phyloP scores from a whole-genome alignment of 1,140 invertebrate genomes.

The Ceratoteleas bidentatus region DNA sequence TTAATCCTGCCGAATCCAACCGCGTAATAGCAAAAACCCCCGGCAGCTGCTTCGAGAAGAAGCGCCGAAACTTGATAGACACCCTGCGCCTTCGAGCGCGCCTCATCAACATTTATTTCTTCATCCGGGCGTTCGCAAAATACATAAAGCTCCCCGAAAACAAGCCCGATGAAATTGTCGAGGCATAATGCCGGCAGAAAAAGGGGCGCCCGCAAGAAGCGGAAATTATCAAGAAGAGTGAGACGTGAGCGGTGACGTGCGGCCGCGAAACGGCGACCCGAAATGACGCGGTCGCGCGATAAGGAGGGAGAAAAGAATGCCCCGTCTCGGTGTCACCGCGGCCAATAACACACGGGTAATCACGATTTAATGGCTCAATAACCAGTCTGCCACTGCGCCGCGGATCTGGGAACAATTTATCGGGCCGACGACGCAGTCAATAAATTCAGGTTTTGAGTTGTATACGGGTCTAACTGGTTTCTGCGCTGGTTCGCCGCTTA shows the following conservation, averaged over 20 bases:
- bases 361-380: constrained; percentile 80
- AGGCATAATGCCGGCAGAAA: constrained; percentile 4
- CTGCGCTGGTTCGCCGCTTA: constrained; percentile 39
- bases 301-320: constrained; percentile 54
- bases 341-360: constrained; percentile 77
- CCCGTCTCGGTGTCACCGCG: constrained; percentile 71
- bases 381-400: constrained; percentile 71
- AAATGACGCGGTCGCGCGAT: constrained; percentile 21
- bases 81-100: too few relatives aligned
- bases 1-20: too few relatives aligned
- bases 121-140: constrained; percentile 1
- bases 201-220: constrained; percentile 8
- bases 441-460: constrained; percentile 76
- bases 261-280: background rate
- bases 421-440: constrained; percentile 71
- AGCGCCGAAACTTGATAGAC: too few relatives aligned
- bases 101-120: constrained; percentile 3
- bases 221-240: constrained; percentile 26
- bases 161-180: constrained; percentile 16
- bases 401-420: constrained; percentile 76
- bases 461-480: constrained; percentile 56
- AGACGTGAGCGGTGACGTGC: constrained; percentile 27
- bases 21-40: too few relatives aligned
- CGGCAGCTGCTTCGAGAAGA: too few relatives aligned
- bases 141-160: background rate